Evolutionary conservation across 2,888 invertebrate genomes (phyloP).

Genomic region (Meiosimyza platycephala): DNA sequence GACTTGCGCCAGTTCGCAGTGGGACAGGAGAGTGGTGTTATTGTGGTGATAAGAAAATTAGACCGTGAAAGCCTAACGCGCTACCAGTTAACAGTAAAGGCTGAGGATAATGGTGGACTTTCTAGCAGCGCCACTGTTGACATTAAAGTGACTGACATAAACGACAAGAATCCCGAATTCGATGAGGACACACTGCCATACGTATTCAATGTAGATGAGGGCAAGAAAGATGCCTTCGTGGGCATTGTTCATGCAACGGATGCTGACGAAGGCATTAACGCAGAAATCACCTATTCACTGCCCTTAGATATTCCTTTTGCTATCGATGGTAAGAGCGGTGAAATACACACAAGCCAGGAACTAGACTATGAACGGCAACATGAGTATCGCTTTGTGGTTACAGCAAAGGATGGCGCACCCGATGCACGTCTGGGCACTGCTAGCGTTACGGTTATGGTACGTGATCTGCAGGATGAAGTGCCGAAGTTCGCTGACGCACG

Average conservation of each 20-base stretch:
- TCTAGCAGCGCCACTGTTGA: constrained; percentile 87
- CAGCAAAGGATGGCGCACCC: constrained; percentile 87
- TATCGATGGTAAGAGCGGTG: constrained; percentile 83
- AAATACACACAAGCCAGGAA: constrained; percentile 78
- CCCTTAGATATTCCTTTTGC: constrained; percentile 82
- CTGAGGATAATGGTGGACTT: constrained; percentile 86
- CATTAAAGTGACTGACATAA: constrained; percentile 90
- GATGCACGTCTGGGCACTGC: constrained; percentile 89
- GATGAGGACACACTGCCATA: constrained; percentile 80
- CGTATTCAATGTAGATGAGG: constrained; percentile 84
- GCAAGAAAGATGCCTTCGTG: constrained; percentile 71
- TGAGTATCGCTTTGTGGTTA: constrained; percentile 82
- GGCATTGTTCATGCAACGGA: constrained; percentile 88
- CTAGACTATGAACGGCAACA: constrained; percentile 86
- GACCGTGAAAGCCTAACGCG: constrained; percentile 90
- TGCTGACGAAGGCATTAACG: constrained; percentile 87
- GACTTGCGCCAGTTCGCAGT: constrained; percentile 89
- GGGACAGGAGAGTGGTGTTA: constrained; percentile 87
- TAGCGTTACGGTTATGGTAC: constrained; percentile 83
- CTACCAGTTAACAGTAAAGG: constrained; percentile 87
- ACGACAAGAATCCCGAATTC: constrained; percentile 92
- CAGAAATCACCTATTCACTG: constrained; percentile 82
- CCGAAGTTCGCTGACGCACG: constrained; percentile 80
- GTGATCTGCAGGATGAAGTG: constrained; percentile 82
- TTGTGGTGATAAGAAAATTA: constrained; percentile 85